Evolutionary conservation across 37 sponge, comb jelly and placozoan genomes (phyloP).

Genomic region (Crambe crambe): DNA sequence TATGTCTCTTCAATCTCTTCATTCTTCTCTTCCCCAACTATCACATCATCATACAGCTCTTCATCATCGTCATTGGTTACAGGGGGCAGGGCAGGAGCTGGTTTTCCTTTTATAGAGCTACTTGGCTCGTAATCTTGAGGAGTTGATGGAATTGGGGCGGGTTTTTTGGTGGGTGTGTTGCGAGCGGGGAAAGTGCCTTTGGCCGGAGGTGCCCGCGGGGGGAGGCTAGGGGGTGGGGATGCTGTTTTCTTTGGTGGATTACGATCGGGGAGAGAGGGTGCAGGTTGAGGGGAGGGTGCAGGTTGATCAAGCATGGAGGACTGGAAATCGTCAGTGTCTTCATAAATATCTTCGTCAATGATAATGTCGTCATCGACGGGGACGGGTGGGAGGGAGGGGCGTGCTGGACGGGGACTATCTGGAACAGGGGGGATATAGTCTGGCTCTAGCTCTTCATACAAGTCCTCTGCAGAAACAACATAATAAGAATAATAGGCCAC

Average conservation of each 20-base stretch:
- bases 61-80: conserved; percentile 1
- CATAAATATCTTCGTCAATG: conserved; percentile 70
- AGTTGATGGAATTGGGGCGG: background rate
- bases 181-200: conserved; percentile 47
- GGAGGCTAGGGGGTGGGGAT: conserved; percentile 8
- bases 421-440: conserved; percentile 16
- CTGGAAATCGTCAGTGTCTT: conserved; percentile 57
- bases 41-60: conserved; percentile 28
- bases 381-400: background rate
- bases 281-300: background rate
- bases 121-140: background rate
- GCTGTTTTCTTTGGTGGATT: background rate
- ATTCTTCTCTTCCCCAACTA: background rate
- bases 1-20: conserved; percentile 29
- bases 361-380: conserved; percentile 15
- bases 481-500: background rate
- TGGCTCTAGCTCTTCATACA: conserved; percentile 39
- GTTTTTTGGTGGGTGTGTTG: background rate
- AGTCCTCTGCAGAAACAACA: conserved; percentile 10
- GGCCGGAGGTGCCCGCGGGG: background rate
- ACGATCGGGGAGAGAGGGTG: conserved; percentile 11
- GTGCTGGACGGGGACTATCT: conserved; percentile 28
- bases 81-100: background rate
- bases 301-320: background rate
- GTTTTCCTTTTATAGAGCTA: background rate